Base-by-base conservation (phyloP, 2,797 vertebrate species). In the Tauraco hartlaubi region DNA sequence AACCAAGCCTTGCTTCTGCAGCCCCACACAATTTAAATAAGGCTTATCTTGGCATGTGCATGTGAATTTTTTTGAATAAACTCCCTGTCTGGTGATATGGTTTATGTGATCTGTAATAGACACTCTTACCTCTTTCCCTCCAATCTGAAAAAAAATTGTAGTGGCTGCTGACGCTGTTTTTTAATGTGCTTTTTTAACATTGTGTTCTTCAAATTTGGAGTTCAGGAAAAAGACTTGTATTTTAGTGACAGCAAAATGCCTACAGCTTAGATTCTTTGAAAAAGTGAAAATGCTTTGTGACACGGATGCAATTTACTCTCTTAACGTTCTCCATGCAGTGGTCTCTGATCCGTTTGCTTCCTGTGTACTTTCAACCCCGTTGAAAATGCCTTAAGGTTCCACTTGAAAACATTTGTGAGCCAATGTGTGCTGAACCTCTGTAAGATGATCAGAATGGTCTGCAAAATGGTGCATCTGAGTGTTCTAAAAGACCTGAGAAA, bases 201-300 rank as follows among this genome's bases (percentile, higher is more conserved):
- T 15, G n/a, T 92, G 90, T 54, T 90, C 63, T 90, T 95, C 77
- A 93, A 43, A 96, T 95, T 39, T 51, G 56, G 85, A 54, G 44
- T 79, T 71, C 63, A 63, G 59, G 48, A 49, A 73, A 73, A 90
- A 71, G 31, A 33, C 62, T 75, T 90, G 19, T 75, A 76, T 92
- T 95, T 91, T 82, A 76, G 55, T 85, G 94, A 81, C 93, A 96
- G 77, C 44, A 84, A 73, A 94, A 87, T 88, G 93, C 94, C 91
- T 63, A 39, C 49, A 90, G 91, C 88, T 94, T 86, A 63, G 31
- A 43, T 73, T 55, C 48, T 41, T 66, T 82, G 76, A 85, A 94
- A 88, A 92, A 81, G 29, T 79, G 67, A 92, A 94, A 96, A 94
- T 56, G 61, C 33, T 69, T 92, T 91, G 49, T 76, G 83, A 88